phyloP scores from a whole-genome alignment of 1,140 invertebrate genomes.

The Macrostomum lignano region DNA sequence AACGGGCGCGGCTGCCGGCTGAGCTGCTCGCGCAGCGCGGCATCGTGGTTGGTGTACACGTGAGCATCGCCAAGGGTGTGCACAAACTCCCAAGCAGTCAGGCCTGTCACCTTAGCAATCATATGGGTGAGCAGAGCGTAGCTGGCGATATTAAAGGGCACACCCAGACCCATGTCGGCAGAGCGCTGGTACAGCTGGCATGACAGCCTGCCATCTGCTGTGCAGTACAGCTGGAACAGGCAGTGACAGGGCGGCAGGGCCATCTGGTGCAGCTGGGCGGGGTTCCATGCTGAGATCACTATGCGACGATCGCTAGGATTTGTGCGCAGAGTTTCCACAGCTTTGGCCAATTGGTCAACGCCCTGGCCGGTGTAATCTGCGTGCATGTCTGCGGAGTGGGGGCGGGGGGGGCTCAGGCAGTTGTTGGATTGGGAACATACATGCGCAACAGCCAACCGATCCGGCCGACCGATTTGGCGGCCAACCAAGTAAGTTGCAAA shows the following conservation, averaged over 20 bases:
- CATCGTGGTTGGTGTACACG: slow-evolving; percentile 69
- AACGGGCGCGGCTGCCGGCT: slow-evolving; percentile 48
- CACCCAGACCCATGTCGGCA: slow-evolving; percentile 79
- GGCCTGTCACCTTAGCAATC: slow-evolving; percentile 67
- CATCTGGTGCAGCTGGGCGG: slow-evolving; percentile 58
- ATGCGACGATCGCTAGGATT: slow-evolving; percentile 57
- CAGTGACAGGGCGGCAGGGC: slow-evolving; percentile 86
- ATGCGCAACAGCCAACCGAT: too few species aligned
- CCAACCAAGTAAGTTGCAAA: too few species aligned
- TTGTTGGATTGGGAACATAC: too few species aligned
- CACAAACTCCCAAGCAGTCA: slow-evolving; percentile 70
- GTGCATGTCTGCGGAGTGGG: slow-evolving; percentile 43
- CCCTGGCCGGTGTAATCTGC: slow-evolving; percentile 58
- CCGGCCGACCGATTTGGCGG: too few species aligned
- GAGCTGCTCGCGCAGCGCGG: slow-evolving; percentile 41
- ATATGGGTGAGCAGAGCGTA: slow-evolving; percentile 76
- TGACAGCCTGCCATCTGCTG: slow-evolving; percentile 43
- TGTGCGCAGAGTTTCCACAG: slow-evolving; percentile 43
- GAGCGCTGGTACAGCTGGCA: slow-evolving; percentile 84
- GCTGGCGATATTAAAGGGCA: slow-evolving; percentile 93
- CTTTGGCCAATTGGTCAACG: slow-evolving; percentile 52
- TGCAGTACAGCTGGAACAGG: slow-evolving; percentile 71
- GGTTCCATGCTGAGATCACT: slow-evolving; percentile 83
- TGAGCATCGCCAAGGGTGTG: slow-evolving; percentile 87
- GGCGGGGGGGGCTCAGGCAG: too few species aligned